These are phyloP conservation scores for Eumerus sabulonum DNA, from an alignment of 2,888 invertebrate species.

Conservation along the genomic window DNA sequence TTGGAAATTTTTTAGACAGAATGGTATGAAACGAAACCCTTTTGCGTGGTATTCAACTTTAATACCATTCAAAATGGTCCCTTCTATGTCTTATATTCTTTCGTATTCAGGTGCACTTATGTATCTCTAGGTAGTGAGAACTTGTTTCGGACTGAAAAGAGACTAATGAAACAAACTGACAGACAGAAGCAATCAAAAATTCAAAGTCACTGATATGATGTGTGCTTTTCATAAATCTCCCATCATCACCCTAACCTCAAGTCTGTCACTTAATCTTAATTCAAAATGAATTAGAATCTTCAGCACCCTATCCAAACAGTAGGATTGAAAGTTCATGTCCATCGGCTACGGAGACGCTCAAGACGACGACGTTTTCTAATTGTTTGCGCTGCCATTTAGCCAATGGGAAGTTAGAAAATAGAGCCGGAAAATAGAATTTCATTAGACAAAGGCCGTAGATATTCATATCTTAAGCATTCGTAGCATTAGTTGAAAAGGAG, in stretches of 20 bases:
- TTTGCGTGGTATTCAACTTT: too few relatives aligned
- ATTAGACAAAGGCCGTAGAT: too few relatives aligned
- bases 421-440: too few relatives aligned
- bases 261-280: slow-evolving; percentile 31
- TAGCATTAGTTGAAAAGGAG: too few relatives aligned
- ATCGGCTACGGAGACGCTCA: slow-evolving; percentile 18
- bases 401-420: slow-evolving; percentile 14
- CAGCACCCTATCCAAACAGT: slow-evolving; percentile 54
- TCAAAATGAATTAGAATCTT: slow-evolving; percentile 60
- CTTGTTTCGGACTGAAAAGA: slow-evolving; percentile 38
- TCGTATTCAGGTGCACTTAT: too few relatives aligned
- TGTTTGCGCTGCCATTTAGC: slow-evolving; percentile 53
- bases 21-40: too few relatives aligned
- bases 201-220: slow-evolving; percentile 52
- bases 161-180: not conserved
- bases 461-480: too few relatives aligned
- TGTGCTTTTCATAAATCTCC: slow-evolving; percentile 1
- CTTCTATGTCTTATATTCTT: too few relatives aligned
- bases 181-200: slow-evolving; percentile 52
- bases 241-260: slow-evolving; percentile 17
- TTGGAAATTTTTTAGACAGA: too few relatives aligned
- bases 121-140: slow-evolving; percentile 25
- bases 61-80: too few relatives aligned
- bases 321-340: slow-evolving; percentile 31
- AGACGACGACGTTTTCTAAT: slow-evolving; percentile 47